These are phyloP conservation scores for Sarcophaga variegata DNA, from an alignment of 2,888 invertebrate genomes.

Conservation along the genomic window DNA sequence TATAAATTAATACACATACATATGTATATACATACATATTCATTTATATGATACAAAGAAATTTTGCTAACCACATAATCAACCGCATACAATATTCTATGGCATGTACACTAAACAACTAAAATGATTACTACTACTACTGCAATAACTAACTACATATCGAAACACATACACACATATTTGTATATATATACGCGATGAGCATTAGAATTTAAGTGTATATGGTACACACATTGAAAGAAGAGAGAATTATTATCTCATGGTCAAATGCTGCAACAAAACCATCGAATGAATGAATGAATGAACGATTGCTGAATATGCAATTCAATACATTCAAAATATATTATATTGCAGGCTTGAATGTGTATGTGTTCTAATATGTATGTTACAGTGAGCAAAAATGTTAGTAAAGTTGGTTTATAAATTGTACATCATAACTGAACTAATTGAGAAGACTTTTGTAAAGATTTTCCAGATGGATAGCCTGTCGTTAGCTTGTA, in stretches of 20 bases:
- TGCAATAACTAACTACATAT: not conserved
- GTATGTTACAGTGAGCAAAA: no score
- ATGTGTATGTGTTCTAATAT: not conserved
- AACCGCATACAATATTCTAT: constrained; percentile 26
- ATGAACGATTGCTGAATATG: constrained; percentile 59
- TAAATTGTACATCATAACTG: not conserved
- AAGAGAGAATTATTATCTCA: constrained; percentile 21
- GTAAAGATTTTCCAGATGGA: no score
- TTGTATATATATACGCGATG: not conserved
- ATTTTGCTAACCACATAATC: constrained; percentile 58
- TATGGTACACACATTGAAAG: not conserved
- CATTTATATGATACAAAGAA: constrained; percentile 3
- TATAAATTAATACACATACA: not conserved
- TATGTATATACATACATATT: not conserved
- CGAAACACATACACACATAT: constrained; percentile 12
- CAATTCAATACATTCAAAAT: constrained; percentile 59
- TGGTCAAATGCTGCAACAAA: constrained; percentile 65
- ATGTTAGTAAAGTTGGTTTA: not conserved
- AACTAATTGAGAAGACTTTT: not conserved
- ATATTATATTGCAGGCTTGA: not conserved
- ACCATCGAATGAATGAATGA: constrained; percentile 44
- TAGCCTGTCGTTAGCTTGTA: no score
- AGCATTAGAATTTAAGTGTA: not conserved
- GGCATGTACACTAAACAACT: not conserved
- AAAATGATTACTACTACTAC: not conserved